Base-by-base conservation (phyloP, 2,113 vertebrate species). In the Chaetodon auriga region DNA sequence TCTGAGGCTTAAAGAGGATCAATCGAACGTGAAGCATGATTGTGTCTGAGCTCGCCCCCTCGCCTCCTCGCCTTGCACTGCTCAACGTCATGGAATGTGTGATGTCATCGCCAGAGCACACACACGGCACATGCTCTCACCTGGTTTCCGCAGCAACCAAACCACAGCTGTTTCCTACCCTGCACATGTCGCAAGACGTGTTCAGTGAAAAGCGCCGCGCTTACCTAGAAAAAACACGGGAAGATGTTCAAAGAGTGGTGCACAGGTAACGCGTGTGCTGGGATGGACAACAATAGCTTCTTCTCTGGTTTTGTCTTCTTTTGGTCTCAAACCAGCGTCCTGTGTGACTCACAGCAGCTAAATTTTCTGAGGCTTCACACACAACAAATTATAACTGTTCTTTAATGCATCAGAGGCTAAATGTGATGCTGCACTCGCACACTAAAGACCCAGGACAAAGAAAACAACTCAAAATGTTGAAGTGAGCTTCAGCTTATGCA, bases 141-240 rank as follows among this genome's bases (percentile, higher is more conserved):
- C 94, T 95, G 95, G 93, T 94, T 94, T 93, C 95, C 86, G 14
- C 46, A 55, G 91, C 82, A 94, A 94, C 92, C 75, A 80, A 93
- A 95, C 94, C 95, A 93, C 92, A 90, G 85, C 91, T 76, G 92
- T 84, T 95, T 96, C 94, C 95, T 95, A 76, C 89, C 79, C 51
- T 69, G 86, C 66, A 51, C 75, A 73, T 86, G 84, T 85, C 41
- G 79, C 80, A 80, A 75, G 81, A 76, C 0, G 70, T 54, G 76
- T 90, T 93, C 85, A 82, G 75, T 75, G 87, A 93, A 92, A 78
- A 87, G 78, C 78, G 83, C 55, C 87, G 14, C 2, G 16, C 63
- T 1, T 90, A 86, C 90, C 84, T 76, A 81, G 87, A 92, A 92
- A 82, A 84, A 81, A 88, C 78, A 78, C 45, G 1, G 76, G 57